Evolutionary conservation across 2,797 vertebrate genomes (phyloP).

Genomic region (Antennarius maculatus): DNA sequence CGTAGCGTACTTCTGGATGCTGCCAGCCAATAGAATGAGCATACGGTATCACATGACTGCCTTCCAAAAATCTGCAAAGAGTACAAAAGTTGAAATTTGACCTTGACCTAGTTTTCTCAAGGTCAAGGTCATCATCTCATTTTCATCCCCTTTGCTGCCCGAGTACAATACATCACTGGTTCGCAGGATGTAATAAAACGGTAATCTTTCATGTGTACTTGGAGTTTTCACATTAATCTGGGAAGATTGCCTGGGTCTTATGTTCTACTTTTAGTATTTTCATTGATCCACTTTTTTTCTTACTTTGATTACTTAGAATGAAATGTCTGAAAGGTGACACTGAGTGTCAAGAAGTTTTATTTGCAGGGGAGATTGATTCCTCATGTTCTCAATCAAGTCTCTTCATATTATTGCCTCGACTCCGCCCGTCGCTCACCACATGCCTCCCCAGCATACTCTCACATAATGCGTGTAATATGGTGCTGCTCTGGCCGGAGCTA

Average conservation of each 20-base stretch:
- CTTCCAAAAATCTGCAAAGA: too few relatives aligned
- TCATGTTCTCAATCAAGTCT: constrained; percentile 46
- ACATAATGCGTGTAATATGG: constrained; percentile 27
- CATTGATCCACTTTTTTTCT: background rate
- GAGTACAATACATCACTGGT: too few relatives aligned
- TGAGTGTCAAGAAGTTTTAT: constrained; percentile 39
- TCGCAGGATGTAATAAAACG: too few relatives aligned
- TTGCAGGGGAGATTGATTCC: constrained; percentile 49
- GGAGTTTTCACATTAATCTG: constrained; percentile 5
- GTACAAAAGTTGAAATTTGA: too few relatives aligned
- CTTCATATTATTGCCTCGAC: constrained; percentile 25
- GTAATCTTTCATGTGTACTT: background rate
- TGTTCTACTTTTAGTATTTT: constrained; percentile 6
- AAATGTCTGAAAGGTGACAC: constrained; percentile 43
- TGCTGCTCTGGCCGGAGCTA: constrained; percentile 36
- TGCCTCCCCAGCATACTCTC: constrained; percentile 12
- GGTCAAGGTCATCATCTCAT: too few relatives aligned
- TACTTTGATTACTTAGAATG: constrained; percentile 3
- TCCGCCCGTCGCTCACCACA: constrained; percentile 41
- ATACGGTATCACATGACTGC: too few relatives aligned
- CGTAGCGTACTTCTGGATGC: too few relatives aligned
- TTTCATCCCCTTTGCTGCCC: too few relatives aligned
- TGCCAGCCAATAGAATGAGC: too few relatives aligned
- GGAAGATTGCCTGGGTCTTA: background rate
- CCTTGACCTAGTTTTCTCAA: too few relatives aligned